Evolutionary conservation across 2,888 invertebrate species (phyloP).

Genomic region (Dicroscelio sp.): DNA sequence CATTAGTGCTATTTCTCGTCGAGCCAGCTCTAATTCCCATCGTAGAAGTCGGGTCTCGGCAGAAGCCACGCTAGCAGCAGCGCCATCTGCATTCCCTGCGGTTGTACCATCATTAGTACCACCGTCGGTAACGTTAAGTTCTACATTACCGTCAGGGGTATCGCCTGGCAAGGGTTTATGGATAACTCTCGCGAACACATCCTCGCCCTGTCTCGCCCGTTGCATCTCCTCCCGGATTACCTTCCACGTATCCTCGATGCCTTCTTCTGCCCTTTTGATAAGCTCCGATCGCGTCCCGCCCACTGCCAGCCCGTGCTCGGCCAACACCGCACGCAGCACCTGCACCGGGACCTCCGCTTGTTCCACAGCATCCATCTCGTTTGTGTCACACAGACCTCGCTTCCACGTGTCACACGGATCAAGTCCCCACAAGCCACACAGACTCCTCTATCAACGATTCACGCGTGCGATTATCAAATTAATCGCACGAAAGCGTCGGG

Average conservation of each 20-base stretch:
- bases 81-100: neutral
- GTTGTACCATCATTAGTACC: neutral
- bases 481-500: no score
- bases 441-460: no score
- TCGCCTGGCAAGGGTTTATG: no score
- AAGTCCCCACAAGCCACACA: no score
- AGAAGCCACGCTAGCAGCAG: neutral
- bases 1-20: neutral
- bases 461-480: no score
- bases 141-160: no score
- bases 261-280: neutral
- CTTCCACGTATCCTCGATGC: neutral
- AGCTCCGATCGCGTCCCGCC: neutral
- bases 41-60: slow-evolving; percentile 4
- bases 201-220: neutral
- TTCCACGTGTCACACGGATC: neutral
- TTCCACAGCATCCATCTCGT: neutral
- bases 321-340: neutral
- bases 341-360: neutral
- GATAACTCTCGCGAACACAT: neutral
- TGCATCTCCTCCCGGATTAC: neutral
- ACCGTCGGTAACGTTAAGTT: no score
- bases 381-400: neutral
- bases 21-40: slow-evolving; percentile 3
- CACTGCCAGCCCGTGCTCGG: neutral